Evolutionary conservation across 1,140 invertebrate genomes (phyloP).

Genomic region (Bombus impatiens): DNA sequence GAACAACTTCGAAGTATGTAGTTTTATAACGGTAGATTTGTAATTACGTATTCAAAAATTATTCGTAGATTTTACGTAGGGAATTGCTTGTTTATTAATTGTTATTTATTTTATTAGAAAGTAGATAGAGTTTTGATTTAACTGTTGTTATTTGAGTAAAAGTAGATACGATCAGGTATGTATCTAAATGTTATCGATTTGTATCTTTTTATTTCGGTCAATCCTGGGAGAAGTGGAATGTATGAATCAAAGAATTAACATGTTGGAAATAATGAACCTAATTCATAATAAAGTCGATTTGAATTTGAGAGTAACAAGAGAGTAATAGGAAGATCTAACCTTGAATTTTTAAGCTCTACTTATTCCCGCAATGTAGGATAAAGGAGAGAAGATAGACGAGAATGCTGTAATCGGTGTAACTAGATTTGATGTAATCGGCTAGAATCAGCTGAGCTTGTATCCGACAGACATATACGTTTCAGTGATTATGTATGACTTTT

Average conservation of each 20-base stretch:
- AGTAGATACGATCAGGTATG: no score
- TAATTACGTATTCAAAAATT: neutral
- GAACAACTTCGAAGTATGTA: neutral
- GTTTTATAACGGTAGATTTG: neutral
- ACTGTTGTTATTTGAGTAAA: no score
- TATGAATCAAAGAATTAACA: no score
- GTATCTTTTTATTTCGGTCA: no score
- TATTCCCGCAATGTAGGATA: neutral
- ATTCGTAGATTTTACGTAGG: neutral
- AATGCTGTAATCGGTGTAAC: constrained; percentile 1
- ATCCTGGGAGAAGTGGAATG: no score
- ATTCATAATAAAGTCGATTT: neutral
- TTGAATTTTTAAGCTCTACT: constrained; percentile 17
- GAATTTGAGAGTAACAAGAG: neutral
- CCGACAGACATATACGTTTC: neutral
- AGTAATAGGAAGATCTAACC: neutral
- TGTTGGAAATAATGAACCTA: neutral
- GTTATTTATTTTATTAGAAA: no score
- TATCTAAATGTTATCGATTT: no score
- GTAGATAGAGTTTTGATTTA: no score
- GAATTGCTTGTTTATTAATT: no score
- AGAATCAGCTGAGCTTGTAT: neutral
- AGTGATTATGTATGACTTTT: constrained; percentile 7
- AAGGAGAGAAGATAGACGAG: neutral
- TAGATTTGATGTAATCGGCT: constrained; percentile 7